Evolutionary conservation across 2,888 invertebrate genomes (phyloP).

Genomic region (Protonemura montana): DNA sequence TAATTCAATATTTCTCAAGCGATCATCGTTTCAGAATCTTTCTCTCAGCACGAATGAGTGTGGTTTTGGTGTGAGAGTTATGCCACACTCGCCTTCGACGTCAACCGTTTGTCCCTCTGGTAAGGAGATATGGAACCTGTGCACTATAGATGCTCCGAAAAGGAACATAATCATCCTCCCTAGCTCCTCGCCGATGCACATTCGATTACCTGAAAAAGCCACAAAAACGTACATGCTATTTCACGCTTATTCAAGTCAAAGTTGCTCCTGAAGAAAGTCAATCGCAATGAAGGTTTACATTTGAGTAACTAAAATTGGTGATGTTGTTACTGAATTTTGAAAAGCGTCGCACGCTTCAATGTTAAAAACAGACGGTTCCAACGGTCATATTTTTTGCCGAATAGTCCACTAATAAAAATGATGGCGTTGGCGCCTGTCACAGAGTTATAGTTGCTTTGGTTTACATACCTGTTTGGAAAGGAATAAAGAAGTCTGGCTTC

Average conservation of each 20-base stretch:
- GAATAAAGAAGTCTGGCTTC: slow-evolving; percentile 76
- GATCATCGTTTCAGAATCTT: not conserved
- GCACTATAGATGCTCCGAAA: slow-evolving; percentile 69
- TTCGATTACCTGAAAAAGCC: slow-evolving; percentile 72
- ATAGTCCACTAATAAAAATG: not conserved
- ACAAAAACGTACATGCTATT: not conserved
- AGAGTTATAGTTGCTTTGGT: slow-evolving; percentile 14
- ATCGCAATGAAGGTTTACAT: too few species aligned
- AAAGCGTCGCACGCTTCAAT: not conserved
- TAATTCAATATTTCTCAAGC: too few species aligned
- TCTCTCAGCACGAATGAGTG: slow-evolving; percentile 55
- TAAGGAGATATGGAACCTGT: slow-evolving; percentile 63
- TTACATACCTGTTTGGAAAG: slow-evolving; percentile 79
- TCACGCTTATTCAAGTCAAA: not conserved
- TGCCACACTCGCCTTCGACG: slow-evolving; percentile 75
- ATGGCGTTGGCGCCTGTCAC: not conserved
- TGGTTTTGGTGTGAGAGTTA: slow-evolving; percentile 74
- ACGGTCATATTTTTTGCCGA: not conserved
- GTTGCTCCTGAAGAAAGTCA: too few species aligned
- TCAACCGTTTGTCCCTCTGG: slow-evolving; percentile 61
- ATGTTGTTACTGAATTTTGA: too few species aligned
- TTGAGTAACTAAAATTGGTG: too few species aligned
- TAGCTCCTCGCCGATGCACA: slow-evolving; percentile 86
- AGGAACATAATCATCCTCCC: slow-evolving; percentile 75
- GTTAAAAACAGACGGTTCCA: not conserved